Conservation (phyloP, 2,797 vertebrate genomes). For the Enteromius fasciolatus region DNA sequence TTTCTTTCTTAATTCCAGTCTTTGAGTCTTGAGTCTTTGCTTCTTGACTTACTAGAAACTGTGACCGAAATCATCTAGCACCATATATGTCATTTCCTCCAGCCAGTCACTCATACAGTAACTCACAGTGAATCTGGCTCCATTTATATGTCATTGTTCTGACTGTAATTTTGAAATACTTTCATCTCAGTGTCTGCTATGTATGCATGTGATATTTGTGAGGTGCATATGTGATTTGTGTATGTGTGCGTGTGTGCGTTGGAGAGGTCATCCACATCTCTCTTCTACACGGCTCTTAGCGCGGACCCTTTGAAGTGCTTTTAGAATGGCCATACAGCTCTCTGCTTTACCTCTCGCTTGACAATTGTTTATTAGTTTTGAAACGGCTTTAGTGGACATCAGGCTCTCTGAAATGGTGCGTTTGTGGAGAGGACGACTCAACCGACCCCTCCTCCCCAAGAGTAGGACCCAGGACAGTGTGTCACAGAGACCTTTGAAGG, state of each 20-base stretch:
- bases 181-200: conserved; percentile 54
- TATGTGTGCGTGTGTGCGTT: conserved; percentile 49
- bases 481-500: conserved; percentile 16
- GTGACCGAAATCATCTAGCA: conserved; percentile 41
- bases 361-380: conserved; percentile 96
- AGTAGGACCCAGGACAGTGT: conserved; percentile 54
- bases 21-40: not conserved
- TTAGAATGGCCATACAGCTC: conserved; percentile 78
- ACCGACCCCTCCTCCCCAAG: conserved; percentile 13
- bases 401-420: conserved; percentile 75
- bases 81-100: conserved; percentile 51
- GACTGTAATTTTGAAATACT: conserved; percentile 50
- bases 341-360: conserved; percentile 88
- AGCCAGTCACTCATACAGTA: conserved; percentile 38
- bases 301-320: conserved; percentile 87
- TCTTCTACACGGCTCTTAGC: conserved; percentile 63
- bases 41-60: conserved; percentile 5
- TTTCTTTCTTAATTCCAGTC: conserved; percentile 8
- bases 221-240: conserved; percentile 61
- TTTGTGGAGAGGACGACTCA: conserved; percentile 40
- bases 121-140: conserved; percentile 29
- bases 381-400: conserved; percentile 87
- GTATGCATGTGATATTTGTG: conserved; percentile 56
- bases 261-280: conserved; percentile 63
- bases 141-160: conserved; percentile 56